These are phyloP conservation scores for Origma solitaria DNA, from an alignment of 2,113 vertebrate species.

Conservation along the genomic window DNA sequence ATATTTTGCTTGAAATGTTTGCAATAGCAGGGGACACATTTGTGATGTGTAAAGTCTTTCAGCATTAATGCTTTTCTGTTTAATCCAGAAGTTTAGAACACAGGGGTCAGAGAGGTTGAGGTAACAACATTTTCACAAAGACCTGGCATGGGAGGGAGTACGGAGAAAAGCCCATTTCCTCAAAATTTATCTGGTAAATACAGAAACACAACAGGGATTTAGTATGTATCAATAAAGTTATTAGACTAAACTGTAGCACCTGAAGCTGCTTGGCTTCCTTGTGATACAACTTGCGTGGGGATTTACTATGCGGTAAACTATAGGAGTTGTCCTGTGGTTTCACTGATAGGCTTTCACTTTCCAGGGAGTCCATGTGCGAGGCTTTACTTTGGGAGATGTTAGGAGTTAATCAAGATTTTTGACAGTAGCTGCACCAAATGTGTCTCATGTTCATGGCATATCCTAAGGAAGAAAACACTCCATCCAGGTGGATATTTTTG, in stretches of 20 bases:
- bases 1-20: neutral
- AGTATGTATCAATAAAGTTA: neutral
- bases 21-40: neutral
- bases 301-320: neutral
- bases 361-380: neutral
- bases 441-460: neutral
- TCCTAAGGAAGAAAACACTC: neutral
- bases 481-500: neutral
- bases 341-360: neutral
- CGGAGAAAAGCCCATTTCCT: neutral
- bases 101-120: neutral
- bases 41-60: neutral
- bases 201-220: neutral
- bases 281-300: accelerated
- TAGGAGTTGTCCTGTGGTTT: neutral
- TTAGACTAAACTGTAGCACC: neutral
- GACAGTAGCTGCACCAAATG: neutral
- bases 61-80: neutral
- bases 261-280: neutral
- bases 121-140: neutral
- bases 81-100: neutral
- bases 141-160: neutral
- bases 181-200: neutral
- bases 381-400: neutral
- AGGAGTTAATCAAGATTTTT: neutral